These are phyloP conservation scores for Trachemys scripta DNA, from an alignment of 2,113 vertebrate genomes.

Conservation along the genomic window DNA sequence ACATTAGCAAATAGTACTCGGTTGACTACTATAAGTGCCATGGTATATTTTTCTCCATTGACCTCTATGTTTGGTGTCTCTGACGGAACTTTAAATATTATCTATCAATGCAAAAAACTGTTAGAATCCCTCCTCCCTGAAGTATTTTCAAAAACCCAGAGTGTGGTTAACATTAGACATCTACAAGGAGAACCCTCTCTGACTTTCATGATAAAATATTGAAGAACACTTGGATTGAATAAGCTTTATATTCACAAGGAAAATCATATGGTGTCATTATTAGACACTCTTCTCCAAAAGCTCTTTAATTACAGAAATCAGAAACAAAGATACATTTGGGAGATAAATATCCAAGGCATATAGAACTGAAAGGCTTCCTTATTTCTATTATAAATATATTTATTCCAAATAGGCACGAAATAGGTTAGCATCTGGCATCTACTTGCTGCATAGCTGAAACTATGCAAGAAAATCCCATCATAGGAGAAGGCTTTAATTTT, in stretches of 20 bases:
- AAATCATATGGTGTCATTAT: neutral
- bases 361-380: neutral
- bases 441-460: neutral
- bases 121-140: neutral
- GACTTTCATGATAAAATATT: conserved; percentile 22
- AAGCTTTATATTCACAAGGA: neutral
- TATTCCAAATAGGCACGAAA: neutral
- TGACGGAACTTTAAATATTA: neutral
- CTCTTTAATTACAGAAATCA: neutral
- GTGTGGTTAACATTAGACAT: neutral
- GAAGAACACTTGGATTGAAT: neutral
- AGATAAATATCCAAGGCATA: neutral
- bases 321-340: neutral
- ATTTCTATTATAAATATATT: neutral
- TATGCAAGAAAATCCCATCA: neutral
- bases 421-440: neutral
- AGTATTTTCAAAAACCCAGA: neutral
- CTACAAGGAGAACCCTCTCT: neutral
- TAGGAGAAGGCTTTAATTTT: neutral
- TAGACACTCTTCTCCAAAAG: neutral
- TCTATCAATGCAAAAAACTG: neutral
- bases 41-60: neutral
- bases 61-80: neutral
- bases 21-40: neutral
- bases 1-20: neutral